Evolutionary conservation across 1,140 invertebrate genomes (phyloP), one percentile per base, ranked within the genome.

Genomic region (Drosophila pseudoobscura): DNA sequence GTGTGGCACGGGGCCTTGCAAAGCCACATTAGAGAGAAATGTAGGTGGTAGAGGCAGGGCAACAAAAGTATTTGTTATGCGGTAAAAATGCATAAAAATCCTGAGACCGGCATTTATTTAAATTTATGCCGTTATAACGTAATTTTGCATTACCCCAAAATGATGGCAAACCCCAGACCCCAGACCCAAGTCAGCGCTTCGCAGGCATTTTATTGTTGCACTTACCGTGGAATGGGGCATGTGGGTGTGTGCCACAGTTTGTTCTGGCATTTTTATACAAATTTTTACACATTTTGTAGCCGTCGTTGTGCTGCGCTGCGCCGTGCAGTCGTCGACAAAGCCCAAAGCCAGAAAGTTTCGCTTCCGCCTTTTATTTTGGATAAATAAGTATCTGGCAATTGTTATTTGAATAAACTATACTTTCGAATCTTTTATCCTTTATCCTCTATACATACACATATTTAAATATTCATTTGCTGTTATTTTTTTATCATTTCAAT

Each of bases 21-120:
- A 31, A 65, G 82, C 65, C 69, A 80, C 82, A 87, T 85, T 88
- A 87, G 82, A 87, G 73, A 73, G 44, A 47, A 64, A 56, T 47
- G 69, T 49, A 39, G 85, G 78, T 80, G 78, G 80, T 65, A 29
- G 49, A 44, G 66, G 31, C 31, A 9, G 31, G 31, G 31, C 66
- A 80, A 89, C 87, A 90, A 87, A 89, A 90, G 88, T 90, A 90
- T 90, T 90, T 90, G 88, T 90, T 90, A 90, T 90, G 89, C 89
- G 84, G 89, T 89, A 89, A 89, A 90, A 90, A 90, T 90, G 89
- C 84, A 90, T 90, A 90, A 90, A 90, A 90, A 90, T 90, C 89
- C 89, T 82, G 69, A 90, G 84, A 90, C 89, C 89, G 89, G 84
- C 89, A 90, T 90, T 90, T 90, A 90, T 90, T 90, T 90, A 90